Percentiles rank a stretch among this genome's conserved stretches.
Conservation (phyloP, 2,113 vertebrate genomes). For the Acrocephalus arundinaceus region DNA sequence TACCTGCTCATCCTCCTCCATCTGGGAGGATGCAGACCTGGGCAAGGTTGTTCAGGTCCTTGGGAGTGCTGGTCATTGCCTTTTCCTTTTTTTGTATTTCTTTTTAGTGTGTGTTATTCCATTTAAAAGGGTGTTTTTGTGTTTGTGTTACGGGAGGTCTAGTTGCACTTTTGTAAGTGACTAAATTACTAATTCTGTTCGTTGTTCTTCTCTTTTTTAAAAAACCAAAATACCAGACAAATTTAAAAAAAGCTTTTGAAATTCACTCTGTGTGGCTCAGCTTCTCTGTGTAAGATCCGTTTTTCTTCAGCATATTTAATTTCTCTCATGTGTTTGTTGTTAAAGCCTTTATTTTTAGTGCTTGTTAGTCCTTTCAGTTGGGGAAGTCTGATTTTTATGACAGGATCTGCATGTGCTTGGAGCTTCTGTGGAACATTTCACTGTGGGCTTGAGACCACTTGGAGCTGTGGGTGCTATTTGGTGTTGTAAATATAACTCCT, state of each 20-base stretch:
- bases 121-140: neutral
- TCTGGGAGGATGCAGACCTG: neutral
- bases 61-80: neutral
- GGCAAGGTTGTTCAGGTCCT: neutral
- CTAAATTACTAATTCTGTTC: neutral
- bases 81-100: neutral
- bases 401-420: neutral
- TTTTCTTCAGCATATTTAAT: neutral
- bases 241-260: neutral
- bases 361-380: neutral
- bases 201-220: neutral
- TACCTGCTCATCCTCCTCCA: neutral
- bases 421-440: neutral
- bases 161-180: neutral
- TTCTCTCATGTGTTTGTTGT: neutral
- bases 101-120: neutral
- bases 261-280: neutral
- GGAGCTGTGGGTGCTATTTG: rapidly evolving
- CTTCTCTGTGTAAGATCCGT: neutral
- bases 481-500: neutral
- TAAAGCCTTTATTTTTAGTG: neutral
- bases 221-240: neutral
- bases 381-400: neutral
- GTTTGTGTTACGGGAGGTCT: neutral
- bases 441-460: neutral